Percentiles rank a stretch among this genome's conserved stretches.
These are phyloP conservation scores for Porites divaricata DNA, from an alignment of 92 coral and sea anemone genomes.

Conservation along the genomic window DNA sequence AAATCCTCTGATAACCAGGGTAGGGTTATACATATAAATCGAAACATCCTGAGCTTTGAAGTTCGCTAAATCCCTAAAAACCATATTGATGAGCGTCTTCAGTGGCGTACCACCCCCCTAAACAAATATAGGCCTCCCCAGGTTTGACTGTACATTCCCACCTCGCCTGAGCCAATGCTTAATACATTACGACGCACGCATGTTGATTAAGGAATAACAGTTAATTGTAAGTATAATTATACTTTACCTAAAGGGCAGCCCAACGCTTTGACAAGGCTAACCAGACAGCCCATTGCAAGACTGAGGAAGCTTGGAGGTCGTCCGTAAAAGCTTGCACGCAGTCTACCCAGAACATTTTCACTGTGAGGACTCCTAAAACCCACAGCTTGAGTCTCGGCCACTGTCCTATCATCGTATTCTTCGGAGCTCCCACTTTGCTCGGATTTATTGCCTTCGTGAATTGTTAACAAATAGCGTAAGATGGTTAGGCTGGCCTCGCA, in stretches of 20 bases:
- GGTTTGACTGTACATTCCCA: too few species aligned
- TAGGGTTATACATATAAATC: neutral
- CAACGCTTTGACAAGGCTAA: conserved; percentile 76
- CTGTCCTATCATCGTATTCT: conserved; percentile 81
- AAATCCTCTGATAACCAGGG: too few species aligned
- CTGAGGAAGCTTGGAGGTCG: conserved; percentile 80
- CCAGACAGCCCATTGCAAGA: conserved; percentile 77
- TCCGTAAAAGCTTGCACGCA: conserved; percentile 87
- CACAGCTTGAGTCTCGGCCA: conserved; percentile 77
- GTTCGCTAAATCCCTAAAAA: too few species aligned
- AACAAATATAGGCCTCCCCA: too few species aligned
- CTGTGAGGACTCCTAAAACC: conserved; percentile 84
- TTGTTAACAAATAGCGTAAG: conserved; percentile 66
- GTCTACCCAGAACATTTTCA: conserved; percentile 78
- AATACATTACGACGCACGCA: too few species aligned
- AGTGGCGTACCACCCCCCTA: too few species aligned
- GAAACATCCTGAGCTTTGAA: too few species aligned
- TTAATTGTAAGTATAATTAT: too few species aligned
- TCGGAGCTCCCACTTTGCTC: conserved; percentile 71
- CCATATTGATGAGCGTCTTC: too few species aligned
- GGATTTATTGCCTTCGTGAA: conserved; percentile 63
- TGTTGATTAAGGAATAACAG: too few species aligned
- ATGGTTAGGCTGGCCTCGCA: conserved; percentile 78
- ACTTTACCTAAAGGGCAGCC: conserved; percentile 91
- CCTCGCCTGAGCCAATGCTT: too few species aligned